phyloP scores from a whole-genome alignment of 2,113 vertebrate species.

The Struthidea cinerea region DNA sequence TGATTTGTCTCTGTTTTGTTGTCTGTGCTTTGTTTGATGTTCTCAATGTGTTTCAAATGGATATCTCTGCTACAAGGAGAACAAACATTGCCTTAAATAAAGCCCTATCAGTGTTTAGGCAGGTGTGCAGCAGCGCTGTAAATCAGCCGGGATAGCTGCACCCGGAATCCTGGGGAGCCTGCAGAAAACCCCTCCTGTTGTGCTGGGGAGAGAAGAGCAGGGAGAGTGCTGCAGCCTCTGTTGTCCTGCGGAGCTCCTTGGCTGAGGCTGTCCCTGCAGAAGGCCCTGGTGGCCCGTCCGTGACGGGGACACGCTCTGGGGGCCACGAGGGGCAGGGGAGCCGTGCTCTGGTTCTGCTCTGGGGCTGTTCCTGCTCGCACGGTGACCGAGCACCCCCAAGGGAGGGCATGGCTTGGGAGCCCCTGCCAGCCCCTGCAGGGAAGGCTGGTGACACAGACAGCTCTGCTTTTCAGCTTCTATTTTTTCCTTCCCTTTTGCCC shows the following conservation, averaged over 20 bases:
- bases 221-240: fast-evolving
- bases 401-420: background rate
- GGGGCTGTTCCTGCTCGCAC: background rate
- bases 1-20: background rate
- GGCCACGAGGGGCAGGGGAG: background rate
- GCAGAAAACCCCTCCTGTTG: fast-evolving
- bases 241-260: background rate
- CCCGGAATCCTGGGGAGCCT: fast-evolving
- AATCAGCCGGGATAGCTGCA: fast-evolving
- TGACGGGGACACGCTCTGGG: background rate
- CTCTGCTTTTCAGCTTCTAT: background rate
- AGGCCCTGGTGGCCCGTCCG: background rate
- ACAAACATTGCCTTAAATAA: background rate
- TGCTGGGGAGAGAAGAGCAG: background rate
- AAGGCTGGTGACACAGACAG: background rate
- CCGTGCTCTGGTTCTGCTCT: background rate
- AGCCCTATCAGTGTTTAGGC: background rate
- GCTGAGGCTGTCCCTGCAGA: background rate
- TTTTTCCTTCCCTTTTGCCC: background rate
- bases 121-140: background rate
- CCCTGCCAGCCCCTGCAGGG: background rate
- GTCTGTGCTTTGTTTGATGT: conserved; percentile 1
- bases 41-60: background rate
- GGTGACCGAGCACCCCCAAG: background rate
- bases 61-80: background rate